phyloP scores from a whole-genome alignment of 2,888 invertebrate genomes.

The Apamea anceps region DNA sequence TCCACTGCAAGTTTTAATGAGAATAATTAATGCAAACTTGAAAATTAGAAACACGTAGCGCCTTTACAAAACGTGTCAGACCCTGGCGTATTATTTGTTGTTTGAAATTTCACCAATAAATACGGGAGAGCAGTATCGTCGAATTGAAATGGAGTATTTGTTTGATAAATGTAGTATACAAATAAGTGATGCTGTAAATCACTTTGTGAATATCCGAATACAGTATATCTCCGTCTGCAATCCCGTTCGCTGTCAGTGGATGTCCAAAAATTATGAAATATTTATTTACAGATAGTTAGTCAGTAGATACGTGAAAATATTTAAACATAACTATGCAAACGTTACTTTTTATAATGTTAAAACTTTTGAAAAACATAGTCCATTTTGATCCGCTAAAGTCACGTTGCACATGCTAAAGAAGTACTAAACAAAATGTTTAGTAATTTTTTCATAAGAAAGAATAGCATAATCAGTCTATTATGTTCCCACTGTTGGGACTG shows the following conservation, averaged over 20 bases:
- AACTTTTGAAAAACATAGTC: not conserved
- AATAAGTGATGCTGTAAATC: slow-evolving; percentile 50
- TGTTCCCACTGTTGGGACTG: no score
- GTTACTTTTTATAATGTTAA: not conserved
- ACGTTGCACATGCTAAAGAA: not conserved
- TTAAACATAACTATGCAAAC: not conserved
- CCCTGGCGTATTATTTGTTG: slow-evolving; percentile 48
- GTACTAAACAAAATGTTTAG: no score
- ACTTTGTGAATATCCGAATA: slow-evolving; percentile 49
- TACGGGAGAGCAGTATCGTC: slow-evolving; percentile 38
- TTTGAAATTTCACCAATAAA: slow-evolving; percentile 53
- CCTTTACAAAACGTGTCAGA: slow-evolving; percentile 52
- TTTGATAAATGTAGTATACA: slow-evolving; percentile 50
- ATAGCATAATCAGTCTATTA: no score
- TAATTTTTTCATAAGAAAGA: no score
- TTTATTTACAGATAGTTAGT: not conserved
- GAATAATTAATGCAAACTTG: not conserved
- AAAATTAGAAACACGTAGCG: no score
- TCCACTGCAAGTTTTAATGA: not conserved
- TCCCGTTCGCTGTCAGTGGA: slow-evolving; percentile 15
- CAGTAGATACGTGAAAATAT: not conserved
- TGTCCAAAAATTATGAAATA: slow-evolving; percentile 17
- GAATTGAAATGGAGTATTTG: slow-evolving; percentile 52
- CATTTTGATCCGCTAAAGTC: not conserved
- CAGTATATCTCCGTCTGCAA: slow-evolving; percentile 33